A percentile compares a stretch with the other conserved stretches of the same genome.
phyloP scores from a whole-genome alignment of 1,140 invertebrate genomes.

The Drosophila yakuba region DNA sequence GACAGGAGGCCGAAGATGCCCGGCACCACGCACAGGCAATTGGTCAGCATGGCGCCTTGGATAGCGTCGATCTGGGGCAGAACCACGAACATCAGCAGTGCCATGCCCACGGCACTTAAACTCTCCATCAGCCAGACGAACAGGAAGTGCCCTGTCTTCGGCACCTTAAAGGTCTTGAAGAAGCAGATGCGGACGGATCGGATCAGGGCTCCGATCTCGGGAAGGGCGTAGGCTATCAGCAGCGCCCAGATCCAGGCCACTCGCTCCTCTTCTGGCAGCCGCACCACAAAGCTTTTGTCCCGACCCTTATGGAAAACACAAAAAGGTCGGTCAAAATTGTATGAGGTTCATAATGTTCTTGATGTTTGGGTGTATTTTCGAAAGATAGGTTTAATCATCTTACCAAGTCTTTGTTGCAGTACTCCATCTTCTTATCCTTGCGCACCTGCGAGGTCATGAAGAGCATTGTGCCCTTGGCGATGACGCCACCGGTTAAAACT shows the following conservation, averaged over 20 bases:
- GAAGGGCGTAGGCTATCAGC: constrained; percentile 93
- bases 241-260: constrained; percentile 97
- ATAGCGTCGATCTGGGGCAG: constrained; percentile 96
- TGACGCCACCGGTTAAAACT: constrained; percentile 92
- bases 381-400: constrained; percentile 58
- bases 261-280: constrained; percentile 91
- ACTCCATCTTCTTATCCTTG: constrained; percentile 89
- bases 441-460: constrained; percentile 96
- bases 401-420: constrained; percentile 94
- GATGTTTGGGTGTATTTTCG: too few relatives aligned
- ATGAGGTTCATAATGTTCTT: too few relatives aligned
- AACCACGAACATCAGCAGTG: constrained; percentile 93
- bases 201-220: constrained; percentile 94
- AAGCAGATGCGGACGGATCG: constrained; percentile 94
- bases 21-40: constrained; percentile 96
- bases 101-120: constrained; percentile 93
- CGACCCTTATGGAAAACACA: constrained; percentile 86
- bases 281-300: constrained; percentile 92
- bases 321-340: too few relatives aligned
- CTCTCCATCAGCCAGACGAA: constrained; percentile 92
- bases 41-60: constrained; percentile 96
- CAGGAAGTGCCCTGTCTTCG: constrained; percentile 79
- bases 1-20: constrained; percentile 90
- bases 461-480: constrained; percentile 93
- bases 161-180: constrained; percentile 91